Evolutionary conservation across 2,888 invertebrate species (phyloP), one percentile per base, ranked within the genome.

Genomic region (Drosophila subquinaria): DNA sequence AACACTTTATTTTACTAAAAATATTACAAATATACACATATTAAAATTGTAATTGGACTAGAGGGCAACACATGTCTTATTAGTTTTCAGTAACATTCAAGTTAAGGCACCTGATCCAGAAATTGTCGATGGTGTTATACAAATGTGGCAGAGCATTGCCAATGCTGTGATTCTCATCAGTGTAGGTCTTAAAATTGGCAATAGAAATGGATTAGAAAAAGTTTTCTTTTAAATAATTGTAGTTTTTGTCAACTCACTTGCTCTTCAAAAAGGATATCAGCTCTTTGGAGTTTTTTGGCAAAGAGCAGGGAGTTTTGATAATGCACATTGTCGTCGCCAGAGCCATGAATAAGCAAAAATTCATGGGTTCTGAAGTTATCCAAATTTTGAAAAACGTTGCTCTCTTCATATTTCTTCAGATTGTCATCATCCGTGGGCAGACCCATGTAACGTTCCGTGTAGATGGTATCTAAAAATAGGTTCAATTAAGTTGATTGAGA

Each of bases 381-480:
- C 0, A 95, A 94, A n/a, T 94, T 92, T 10, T 93, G 90, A 9
- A 95, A 95, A 5, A 97, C 94, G 92, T 97, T 96, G 1, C 96
- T 95, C 9, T 94, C 94, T 47, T 94, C 94, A 93, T 98, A 98
- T 27, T 96, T 96, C 0, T 83, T 70, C n/a, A 94, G 91, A 92
- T 98, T 97, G 70, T 96, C 96, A 2, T 95, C 94, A 1, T 87
- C 90, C 0, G 94, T 95, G 0, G 97, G 97, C 30, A 96, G 93
- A 13, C 97, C 97, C 98, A 99, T 98, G 91, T 96, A 98, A 4
- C 98, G 94, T 92, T 99, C 98, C 0, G 98, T 98, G 92, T 98
- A 99, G 69, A 98, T 97, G 4, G 98, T 95, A 92, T 98, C 98
- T 98, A 90, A 11, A 13, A 0, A 10, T n/a, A 13, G 10, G 15